A percentile compares a stretch with the other conserved stretches of the same genome.
These are phyloP conservation scores for Drosophila villosipedis DNA, from an alignment of 2,888 invertebrate species.

Conservation along the genomic window DNA sequence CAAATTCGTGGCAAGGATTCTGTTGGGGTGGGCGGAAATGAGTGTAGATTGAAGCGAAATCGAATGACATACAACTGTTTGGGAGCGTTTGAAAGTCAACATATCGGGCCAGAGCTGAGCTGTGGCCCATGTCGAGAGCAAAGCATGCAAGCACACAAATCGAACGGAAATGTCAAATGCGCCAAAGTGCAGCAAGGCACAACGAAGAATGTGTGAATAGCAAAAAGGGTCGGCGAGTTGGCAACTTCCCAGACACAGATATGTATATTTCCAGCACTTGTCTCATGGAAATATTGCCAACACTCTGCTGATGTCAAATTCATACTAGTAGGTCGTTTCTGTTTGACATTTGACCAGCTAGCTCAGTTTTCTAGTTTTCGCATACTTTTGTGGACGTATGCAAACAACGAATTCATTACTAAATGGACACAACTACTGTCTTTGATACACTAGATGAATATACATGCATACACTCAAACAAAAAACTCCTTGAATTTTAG, in stretches of 20 bases:
- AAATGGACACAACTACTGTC: constrained; percentile 52
- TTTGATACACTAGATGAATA: background rate
- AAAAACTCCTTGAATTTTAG: too few species aligned
- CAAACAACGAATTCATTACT: constrained; percentile 77
- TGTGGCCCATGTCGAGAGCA: constrained; percentile 44
- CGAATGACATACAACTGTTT: constrained; percentile 62
- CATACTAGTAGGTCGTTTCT: constrained; percentile 45
- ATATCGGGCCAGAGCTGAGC: constrained; percentile 6
- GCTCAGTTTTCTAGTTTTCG: constrained; percentile 8
- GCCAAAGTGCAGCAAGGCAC: constrained; percentile 71
- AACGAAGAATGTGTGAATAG: constrained; percentile 48
- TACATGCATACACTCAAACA: background rate
- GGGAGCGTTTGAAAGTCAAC: constrained; percentile 22
- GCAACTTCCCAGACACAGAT: constrained; percentile 18
- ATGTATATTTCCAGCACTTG: constrained; percentile 23
- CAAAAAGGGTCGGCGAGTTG: constrained; percentile 39
- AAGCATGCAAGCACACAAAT: constrained; percentile 74
- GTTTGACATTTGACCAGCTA: constrained; percentile 33
- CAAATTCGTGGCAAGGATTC: constrained; percentile 28
- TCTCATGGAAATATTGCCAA: constrained; percentile 41
- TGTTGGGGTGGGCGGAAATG: constrained; percentile 46
- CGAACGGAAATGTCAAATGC: constrained; percentile 81
- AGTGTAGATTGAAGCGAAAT: constrained; percentile 65
- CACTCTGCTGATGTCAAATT: constrained; percentile 6
- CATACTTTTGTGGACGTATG: constrained; percentile 42